Evolutionary conservation across 2,888 invertebrate genomes (phyloP).

Genomic region (Aphidoletes aphidimyza): DNA sequence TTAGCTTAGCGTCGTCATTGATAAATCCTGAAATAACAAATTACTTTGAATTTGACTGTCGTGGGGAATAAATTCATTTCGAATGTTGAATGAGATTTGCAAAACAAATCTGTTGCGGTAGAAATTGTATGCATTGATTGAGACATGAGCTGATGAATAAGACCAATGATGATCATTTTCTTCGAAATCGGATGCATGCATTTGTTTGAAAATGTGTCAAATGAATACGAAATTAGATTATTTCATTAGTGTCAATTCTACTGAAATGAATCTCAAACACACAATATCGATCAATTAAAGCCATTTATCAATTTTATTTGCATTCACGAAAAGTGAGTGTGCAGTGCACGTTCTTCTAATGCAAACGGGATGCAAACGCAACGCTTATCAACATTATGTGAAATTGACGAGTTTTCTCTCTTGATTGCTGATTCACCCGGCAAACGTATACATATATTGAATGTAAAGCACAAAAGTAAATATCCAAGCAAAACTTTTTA

Average conservation of each 20-base stretch:
- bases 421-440: too few species aligned
- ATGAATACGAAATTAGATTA: not conserved
- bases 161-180: too few species aligned
- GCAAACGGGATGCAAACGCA: too few species aligned
- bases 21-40: not conserved
- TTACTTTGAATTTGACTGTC: not conserved
- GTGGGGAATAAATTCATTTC: not conserved
- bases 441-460: not conserved
- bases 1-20: not conserved
- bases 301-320: not conserved
- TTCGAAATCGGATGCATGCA: not conserved
- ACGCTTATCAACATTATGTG: too few species aligned
- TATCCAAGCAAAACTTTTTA: not conserved
- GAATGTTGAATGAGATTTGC: not conserved
- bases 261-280: not conserved
- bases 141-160: not conserved
- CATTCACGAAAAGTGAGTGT: not conserved
- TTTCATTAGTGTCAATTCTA: not conserved
- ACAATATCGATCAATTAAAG: constrained; percentile 1
- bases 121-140: not conserved
- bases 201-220: constrained; percentile 18
- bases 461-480: not conserved
- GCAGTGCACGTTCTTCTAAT: too few species aligned
- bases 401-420: not conserved
- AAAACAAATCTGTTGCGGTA: not conserved